phyloP scores from a whole-genome alignment of 2,888 invertebrate species.

The Ennomos erosarius region DNA sequence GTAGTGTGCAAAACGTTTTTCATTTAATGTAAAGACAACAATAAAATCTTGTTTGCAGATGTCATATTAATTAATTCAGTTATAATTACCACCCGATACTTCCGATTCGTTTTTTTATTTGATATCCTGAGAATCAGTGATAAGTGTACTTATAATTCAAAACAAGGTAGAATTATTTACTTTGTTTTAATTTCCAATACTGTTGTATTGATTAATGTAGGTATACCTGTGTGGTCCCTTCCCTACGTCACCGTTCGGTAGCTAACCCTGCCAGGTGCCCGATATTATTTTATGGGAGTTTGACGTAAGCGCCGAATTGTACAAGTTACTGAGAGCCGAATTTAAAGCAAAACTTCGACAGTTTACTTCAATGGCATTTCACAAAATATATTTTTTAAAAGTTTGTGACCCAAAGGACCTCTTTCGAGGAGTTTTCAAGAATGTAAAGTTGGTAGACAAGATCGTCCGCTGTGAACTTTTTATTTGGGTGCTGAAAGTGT shows the following conservation, averaged over 20 bases:
- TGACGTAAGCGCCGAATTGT: conserved; percentile 43
- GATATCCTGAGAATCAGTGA: too few relatives aligned
- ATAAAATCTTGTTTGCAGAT: too few relatives aligned
- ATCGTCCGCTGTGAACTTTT: conserved; percentile 16
- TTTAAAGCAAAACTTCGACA: conserved; percentile 27
- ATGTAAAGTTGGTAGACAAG: conserved; percentile 23
- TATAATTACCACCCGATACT: too few relatives aligned
- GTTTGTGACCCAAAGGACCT: background rate
- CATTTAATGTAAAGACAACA: too few relatives aligned
- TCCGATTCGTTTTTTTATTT: too few relatives aligned
- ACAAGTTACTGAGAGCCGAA: conserved; percentile 41
- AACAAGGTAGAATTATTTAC: too few relatives aligned
- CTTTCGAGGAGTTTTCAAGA: conserved; percentile 22
- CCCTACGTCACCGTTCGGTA: conserved; percentile 11
- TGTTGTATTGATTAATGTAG: conserved; percentile 1
- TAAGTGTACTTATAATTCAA: too few relatives aligned
- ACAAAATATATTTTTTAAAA: conserved; percentile 19
- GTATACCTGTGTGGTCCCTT: background rate
- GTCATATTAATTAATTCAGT: too few relatives aligned
- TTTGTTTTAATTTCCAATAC: too few relatives aligned
- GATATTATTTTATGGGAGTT: conserved; percentile 55
- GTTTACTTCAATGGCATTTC: conserved; percentile 21
- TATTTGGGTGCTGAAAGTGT: conserved; percentile 20
- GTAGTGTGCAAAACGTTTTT: too few relatives aligned
- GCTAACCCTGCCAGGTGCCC: conserved; percentile 46